Percentiles rank a stretch among this genome's conserved stretches.
Evolutionary conservation across 2,797 vertebrate species (phyloP).

Genomic region (Gymnodraco acuticeps): DNA sequence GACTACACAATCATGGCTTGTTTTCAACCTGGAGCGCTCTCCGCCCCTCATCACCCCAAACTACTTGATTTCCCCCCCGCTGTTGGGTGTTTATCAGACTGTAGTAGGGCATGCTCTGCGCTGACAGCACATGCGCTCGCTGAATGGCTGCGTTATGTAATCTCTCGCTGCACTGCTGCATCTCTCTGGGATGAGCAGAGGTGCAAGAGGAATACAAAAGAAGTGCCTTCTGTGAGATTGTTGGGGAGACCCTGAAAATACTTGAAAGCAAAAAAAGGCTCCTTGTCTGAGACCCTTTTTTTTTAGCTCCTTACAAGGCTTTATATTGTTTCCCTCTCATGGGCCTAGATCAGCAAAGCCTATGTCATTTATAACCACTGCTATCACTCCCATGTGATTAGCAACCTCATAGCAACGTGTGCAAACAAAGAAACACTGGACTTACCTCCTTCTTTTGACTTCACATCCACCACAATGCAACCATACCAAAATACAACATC

Average conservation of each 20-base stretch:
- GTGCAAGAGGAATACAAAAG: slow-evolving; percentile 24
- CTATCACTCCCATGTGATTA: slow-evolving; percentile 69
- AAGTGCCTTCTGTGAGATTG: slow-evolving; percentile 85
- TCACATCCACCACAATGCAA: slow-evolving; percentile 89
- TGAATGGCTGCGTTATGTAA: slow-evolving; percentile 51
- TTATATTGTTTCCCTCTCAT: slow-evolving; percentile 77
- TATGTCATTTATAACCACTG: slow-evolving; percentile 67
- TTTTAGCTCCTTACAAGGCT: slow-evolving; percentile 54
- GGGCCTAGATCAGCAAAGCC: slow-evolving; percentile 79
- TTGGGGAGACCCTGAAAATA: slow-evolving; percentile 77
- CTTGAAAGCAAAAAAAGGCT: slow-evolving; percentile 68
- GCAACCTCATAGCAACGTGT: slow-evolving; percentile 83
- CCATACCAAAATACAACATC: slow-evolving; percentile 67
- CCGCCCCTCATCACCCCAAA: slow-evolving; percentile 6
- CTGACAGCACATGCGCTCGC: slow-evolving; percentile 6
- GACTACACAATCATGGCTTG: slow-evolving; percentile 9
- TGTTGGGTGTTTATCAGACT: slow-evolving; percentile 14
- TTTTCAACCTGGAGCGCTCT: slow-evolving; percentile 15
- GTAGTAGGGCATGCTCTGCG: slow-evolving; percentile 23
- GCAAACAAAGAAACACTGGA: slow-evolving; percentile 80
- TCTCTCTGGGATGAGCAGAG: slow-evolving; percentile 19
- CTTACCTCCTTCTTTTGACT: slow-evolving; percentile 80
- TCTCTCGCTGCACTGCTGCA: slow-evolving; percentile 27
- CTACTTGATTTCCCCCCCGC: slow-evolving; percentile 39
- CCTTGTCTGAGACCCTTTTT: slow-evolving; percentile 33